Conservation (phyloP, 2,888 invertebrate genomes). For the Euzophera pinguis region DNA sequence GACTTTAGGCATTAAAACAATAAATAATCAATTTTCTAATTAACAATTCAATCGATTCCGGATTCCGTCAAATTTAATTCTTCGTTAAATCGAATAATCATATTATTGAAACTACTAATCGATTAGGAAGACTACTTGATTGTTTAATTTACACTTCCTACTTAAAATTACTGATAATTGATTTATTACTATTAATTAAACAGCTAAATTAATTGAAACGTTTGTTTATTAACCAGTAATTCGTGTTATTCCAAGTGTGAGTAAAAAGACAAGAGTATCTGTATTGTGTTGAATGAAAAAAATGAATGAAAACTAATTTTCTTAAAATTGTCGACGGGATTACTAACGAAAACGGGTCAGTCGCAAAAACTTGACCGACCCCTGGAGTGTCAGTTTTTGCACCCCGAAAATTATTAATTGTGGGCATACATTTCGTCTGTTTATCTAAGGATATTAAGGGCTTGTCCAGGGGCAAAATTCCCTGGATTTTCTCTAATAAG, state of each 20-base stretch:
- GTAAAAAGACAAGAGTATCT: too few species aligned
- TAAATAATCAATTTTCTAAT: slow-evolving; percentile 1
- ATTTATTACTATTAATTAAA: not conserved
- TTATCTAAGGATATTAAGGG: slow-evolving; percentile 62
- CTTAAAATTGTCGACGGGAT: slow-evolving; percentile 44
- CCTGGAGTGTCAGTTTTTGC: slow-evolving; percentile 50
- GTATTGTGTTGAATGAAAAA: too few species aligned
- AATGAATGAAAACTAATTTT: slow-evolving; percentile 51
- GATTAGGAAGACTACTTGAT: not conserved
- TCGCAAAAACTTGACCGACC: slow-evolving; percentile 20
- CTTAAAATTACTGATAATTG: not conserved
- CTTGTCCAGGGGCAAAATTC: slow-evolving; percentile 38
- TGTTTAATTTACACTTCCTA: slow-evolving; percentile 1
- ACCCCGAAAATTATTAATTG: slow-evolving; percentile 70
- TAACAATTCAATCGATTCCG: not conserved
- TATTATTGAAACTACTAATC: slow-evolving; percentile 2
- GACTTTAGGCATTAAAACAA: not conserved
- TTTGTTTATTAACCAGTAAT: not conserved
- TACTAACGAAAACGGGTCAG: slow-evolving; percentile 29
- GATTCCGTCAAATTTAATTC: slow-evolving; percentile 3
- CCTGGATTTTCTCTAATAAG: slow-evolving; percentile 55
- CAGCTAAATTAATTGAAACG: not conserved
- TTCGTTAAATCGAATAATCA: not conserved
- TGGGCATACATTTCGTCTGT: slow-evolving; percentile 62
- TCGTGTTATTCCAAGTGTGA: too few species aligned